Percentiles rank a stretch among this genome's conserved stretches.
Evolutionary conservation across 2,888 invertebrate genomes (phyloP).

Genomic region (Taphrorychus bicolor): DNA sequence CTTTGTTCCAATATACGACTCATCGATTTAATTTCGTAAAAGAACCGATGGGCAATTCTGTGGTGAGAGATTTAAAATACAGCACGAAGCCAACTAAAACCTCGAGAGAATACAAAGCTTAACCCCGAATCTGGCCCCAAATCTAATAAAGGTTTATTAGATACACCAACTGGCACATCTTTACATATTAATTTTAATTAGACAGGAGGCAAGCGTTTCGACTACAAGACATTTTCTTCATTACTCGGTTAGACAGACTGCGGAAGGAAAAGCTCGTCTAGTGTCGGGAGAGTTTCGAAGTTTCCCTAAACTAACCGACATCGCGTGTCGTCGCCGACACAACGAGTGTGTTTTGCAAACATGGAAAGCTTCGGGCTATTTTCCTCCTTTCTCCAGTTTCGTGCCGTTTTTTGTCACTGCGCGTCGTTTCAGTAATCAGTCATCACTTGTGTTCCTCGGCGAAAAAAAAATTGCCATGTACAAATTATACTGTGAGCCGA

Average conservation of each 20-base stretch:
- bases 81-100: too few relatives aligned
- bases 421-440: neutral
- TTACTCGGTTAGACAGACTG: constrained; percentile 33
- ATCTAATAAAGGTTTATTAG: constrained; percentile 23
- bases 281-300: constrained; percentile 44
- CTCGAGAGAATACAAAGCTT: neutral
- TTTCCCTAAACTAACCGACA: constrained; percentile 44
- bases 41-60: neutral
- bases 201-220: constrained; percentile 18
- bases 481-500: neutral
- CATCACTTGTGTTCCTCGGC: neutral
- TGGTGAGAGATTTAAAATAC: neutral
- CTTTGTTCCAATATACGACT: neutral
- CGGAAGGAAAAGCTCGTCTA: constrained; percentile 39
- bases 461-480: neutral
- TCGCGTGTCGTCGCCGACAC: constrained; percentile 47
- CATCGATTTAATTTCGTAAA: neutral
- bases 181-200: constrained; percentile 37
- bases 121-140: constrained; percentile 7
- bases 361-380: constrained; percentile 45
- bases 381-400: constrained; percentile 40
- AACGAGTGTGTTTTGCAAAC: constrained; percentile 47
- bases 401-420: neutral
- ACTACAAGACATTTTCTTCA: constrained; percentile 37
- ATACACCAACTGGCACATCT: constrained; percentile 14